A percentile compares a stretch with the other conserved stretches of the same genome.
Evolutionary conservation across 2,888 invertebrate genomes (phyloP).

Genomic region (Scotopteryx bipunctaria): DNA sequence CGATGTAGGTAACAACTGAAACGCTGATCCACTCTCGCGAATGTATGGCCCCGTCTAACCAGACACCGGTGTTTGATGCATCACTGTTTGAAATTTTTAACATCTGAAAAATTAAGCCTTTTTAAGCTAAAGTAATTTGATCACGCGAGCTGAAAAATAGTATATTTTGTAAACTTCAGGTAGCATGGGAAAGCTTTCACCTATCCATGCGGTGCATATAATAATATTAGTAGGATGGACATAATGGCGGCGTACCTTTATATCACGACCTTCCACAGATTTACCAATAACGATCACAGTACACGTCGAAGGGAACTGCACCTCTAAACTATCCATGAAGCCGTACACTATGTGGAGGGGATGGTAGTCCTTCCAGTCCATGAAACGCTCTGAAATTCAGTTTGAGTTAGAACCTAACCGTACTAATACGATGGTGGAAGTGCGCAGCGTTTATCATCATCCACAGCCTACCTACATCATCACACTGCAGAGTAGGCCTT

Average conservation of each 20-base stretch:
- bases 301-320: conserved; percentile 88
- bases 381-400: conserved; percentile 52
- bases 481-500: too few species aligned
- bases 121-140: too few species aligned
- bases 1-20: conserved; percentile 89
- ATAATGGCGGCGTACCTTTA: too few species aligned
- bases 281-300: conserved; percentile 88
- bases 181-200: too few species aligned
- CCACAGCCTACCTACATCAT: too few species aligned
- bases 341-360: conserved; percentile 86
- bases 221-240: too few species aligned
- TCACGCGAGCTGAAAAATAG: too few species aligned
- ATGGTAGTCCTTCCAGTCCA: conserved; percentile 92
- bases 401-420: too few species aligned
- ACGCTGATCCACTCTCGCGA: conserved; percentile 96
- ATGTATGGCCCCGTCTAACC: conserved; percentile 93
- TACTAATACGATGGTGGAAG: too few species aligned
- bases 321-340: conserved; percentile 88
- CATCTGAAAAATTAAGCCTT: conserved; percentile 59
- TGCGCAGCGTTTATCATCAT: too few species aligned
- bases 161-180: too few species aligned
- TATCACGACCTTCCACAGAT: conserved; percentile 88
- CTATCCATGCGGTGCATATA: too few species aligned
- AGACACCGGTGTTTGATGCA: conserved; percentile 85
- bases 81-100: conserved; percentile 89